A percentile compares a stretch with the other conserved stretches of the same genome.
These are phyloP conservation scores for Forbesichthys papilliferus DNA, from an alignment of 2,113 vertebrate genomes.

Conservation along the genomic window DNA sequence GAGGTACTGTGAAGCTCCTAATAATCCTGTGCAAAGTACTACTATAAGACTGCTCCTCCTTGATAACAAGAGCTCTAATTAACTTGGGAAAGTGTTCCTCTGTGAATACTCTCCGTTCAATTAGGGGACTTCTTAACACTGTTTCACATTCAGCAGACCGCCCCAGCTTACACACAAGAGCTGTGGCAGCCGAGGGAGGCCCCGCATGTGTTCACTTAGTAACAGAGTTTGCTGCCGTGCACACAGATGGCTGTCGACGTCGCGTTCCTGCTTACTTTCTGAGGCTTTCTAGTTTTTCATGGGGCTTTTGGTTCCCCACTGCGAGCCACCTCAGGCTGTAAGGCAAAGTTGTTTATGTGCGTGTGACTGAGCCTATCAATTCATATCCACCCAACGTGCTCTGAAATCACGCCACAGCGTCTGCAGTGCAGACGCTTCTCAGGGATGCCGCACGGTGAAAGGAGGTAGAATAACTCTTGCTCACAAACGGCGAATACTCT, in stretches of 20 bases:
- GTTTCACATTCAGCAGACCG: constrained; percentile 21
- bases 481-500: background rate
- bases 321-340: constrained; percentile 21
- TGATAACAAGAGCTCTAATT: constrained; percentile 22
- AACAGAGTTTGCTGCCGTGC: constrained; percentile 28
- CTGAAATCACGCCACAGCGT: constrained; percentile 1
- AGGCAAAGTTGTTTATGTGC: constrained; percentile 24
- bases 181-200: background rate
- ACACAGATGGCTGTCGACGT: constrained; percentile 18
- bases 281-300: constrained; percentile 19
- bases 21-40: no score
- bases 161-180: background rate
- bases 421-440: background rate
- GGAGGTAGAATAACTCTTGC: background rate
- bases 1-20: no score
- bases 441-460: background rate
- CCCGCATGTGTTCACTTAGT: background rate
- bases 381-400: background rate
- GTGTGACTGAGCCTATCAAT: constrained; percentile 12
- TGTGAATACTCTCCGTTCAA: constrained; percentile 35
- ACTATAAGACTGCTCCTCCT: background rate
- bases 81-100: constrained; percentile 29
- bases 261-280: background rate
- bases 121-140: constrained; percentile 19
- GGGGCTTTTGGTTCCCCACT: constrained; percentile 5